These are phyloP conservation scores for Cheilosia urbana DNA, from an alignment of 2,888 invertebrate genomes.

Conservation along the genomic window DNA sequence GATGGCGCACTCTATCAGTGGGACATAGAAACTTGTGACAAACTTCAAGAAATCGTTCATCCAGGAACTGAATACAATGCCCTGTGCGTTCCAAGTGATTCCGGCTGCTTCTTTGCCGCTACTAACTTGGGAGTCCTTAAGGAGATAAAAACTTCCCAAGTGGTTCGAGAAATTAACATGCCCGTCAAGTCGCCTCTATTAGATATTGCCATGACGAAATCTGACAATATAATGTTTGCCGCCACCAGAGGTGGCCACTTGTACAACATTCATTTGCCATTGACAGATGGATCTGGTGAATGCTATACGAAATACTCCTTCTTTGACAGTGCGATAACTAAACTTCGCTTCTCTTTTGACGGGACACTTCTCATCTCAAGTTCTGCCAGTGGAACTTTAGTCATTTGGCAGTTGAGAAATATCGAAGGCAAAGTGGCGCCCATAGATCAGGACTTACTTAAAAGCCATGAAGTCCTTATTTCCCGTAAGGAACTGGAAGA, in stretches of 20 bases:
- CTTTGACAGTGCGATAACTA: conserved; percentile 85
- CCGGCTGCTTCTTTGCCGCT: conserved; percentile 81
- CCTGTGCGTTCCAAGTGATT: conserved; percentile 85
- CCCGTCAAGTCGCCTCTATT: conserved; percentile 79
- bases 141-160: conserved; percentile 81
- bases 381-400: conserved; percentile 91
- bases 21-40: conserved; percentile 89
- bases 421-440: conserved; percentile 88
- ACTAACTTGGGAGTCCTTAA: conserved; percentile 81
- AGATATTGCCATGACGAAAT: conserved; percentile 88
- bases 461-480: conserved; percentile 93
- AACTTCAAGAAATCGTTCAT: conserved; percentile 92
- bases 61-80: conserved; percentile 90
- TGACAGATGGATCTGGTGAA: conserved; percentile 81
- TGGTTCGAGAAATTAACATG: conserved; percentile 81
- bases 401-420: conserved; percentile 93
- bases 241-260: conserved; percentile 91
- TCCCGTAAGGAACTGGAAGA: conserved; percentile 91
- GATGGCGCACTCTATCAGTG: conserved; percentile 97
- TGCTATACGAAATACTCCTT: conserved; percentile 81
- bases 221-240: conserved; percentile 92
- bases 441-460: conserved; percentile 90
- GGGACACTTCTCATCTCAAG: conserved; percentile 91
- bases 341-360: conserved; percentile 90
- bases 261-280: conserved; percentile 88